A percentile compares a stretch with the other conserved stretches of the same genome.
Evolutionary conservation across 2,797 vertebrate genomes (phyloP).

Genomic region (Vultur gryphus): DNA sequence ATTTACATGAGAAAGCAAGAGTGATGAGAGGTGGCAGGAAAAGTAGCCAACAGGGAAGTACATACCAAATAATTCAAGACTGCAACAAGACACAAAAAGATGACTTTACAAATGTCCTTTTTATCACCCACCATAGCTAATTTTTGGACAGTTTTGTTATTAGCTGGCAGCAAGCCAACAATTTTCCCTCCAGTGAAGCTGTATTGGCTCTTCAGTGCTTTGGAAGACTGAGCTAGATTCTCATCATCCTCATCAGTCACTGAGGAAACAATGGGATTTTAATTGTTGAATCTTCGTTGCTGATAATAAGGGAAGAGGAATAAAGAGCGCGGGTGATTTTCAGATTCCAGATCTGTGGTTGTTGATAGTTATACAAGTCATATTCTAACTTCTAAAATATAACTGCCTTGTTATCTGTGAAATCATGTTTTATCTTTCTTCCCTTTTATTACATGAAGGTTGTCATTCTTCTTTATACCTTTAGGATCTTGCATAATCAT

Average conservation of each 20-base stretch:
- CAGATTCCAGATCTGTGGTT: not conserved
- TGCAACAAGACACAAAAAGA: not conserved
- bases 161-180: not conserved
- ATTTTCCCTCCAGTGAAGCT: not conserved
- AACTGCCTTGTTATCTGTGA: not conserved
- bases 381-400: not conserved
- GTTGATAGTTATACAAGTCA: not conserved
- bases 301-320: not conserved
- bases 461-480: not conserved
- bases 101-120: not conserved
- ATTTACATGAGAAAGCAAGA: not conserved
- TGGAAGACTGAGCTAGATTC: not conserved
- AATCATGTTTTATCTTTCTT: not conserved
- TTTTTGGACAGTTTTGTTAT: not conserved
- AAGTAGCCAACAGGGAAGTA: not conserved
- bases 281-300: not conserved
- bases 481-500: not conserved
- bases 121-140: not conserved
- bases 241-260: not conserved
- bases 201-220: not conserved
- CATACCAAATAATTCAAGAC: not conserved
- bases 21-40: not conserved
- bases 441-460: not conserved
- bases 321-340: not conserved
- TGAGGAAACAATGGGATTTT: not conserved